These are phyloP conservation scores for Blera fallax DNA, from an alignment of 2,888 invertebrate genomes.

Conservation along the genomic window DNA sequence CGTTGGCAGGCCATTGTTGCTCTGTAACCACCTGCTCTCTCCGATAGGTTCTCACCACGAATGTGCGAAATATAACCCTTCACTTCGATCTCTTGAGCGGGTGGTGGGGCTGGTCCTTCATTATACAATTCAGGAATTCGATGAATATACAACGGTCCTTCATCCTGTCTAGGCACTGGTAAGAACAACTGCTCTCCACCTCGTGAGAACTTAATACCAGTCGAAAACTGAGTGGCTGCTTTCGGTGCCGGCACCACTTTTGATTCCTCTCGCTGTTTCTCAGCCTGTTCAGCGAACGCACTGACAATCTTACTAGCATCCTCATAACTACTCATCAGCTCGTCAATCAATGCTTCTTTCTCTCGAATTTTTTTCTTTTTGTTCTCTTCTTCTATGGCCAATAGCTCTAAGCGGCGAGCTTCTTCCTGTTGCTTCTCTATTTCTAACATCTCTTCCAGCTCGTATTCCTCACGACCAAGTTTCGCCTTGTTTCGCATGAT, in stretches of 20 bases:
- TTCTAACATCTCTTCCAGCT: constrained; percentile 92
- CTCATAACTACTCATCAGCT: constrained; percentile 95
- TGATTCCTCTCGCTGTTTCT: constrained; percentile 86
- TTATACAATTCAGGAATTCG: constrained; percentile 84
- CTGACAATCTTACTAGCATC: constrained; percentile 94
- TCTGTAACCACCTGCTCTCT: constrained; percentile 94
- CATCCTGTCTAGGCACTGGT: constrained; percentile 88
- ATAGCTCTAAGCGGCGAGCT: constrained; percentile 87
- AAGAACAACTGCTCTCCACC: constrained; percentile 85
- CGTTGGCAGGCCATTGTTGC: constrained; percentile 91
- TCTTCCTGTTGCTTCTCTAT: constrained; percentile 91
- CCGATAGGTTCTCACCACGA: constrained; percentile 87
- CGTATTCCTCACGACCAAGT: constrained; percentile 90
- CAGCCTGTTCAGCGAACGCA: constrained; percentile 88
- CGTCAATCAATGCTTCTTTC: constrained; percentile 96
- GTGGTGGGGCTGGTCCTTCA: constrained; percentile 90
- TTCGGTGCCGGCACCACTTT: constrained; percentile 80
- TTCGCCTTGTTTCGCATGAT: constrained; percentile 91
- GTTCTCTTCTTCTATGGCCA: constrained; percentile 85
- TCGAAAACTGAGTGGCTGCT: constrained; percentile 89
- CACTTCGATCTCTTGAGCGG: constrained; percentile 84
- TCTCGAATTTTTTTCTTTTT: constrained; percentile 92
- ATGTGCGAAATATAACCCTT: constrained; percentile 90
- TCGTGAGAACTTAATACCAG: constrained; percentile 91
- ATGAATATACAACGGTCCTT: constrained; percentile 90